Conservation (phyloP, 2,888 invertebrate species). For the Spodoptera picta region DNA sequence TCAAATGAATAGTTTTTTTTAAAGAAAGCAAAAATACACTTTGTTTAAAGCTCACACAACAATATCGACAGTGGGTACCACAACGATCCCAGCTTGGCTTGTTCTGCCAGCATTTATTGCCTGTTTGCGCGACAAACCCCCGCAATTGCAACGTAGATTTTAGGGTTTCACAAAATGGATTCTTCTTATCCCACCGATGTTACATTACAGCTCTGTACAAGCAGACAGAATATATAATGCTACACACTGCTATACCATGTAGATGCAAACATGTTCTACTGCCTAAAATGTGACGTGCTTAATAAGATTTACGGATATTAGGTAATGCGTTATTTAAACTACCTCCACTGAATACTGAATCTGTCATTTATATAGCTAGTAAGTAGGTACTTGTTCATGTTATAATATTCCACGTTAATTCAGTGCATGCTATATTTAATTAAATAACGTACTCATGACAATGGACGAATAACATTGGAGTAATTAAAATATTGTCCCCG, state of each 20-base stretch:
- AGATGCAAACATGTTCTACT: constrained; percentile 55
- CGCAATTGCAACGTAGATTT: constrained; percentile 74
- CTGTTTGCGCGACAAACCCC: constrained; percentile 73
- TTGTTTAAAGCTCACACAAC: constrained; percentile 58
- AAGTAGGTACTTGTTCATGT: too few relatives aligned
- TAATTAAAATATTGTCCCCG: too few relatives aligned
- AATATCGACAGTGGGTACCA: constrained; percentile 66
- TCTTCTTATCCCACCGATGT: constrained; percentile 71
- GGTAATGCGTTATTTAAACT: constrained; percentile 35
- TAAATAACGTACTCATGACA: too few relatives aligned
- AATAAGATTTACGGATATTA: constrained; percentile 57
- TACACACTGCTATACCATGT: constrained; percentile 68
- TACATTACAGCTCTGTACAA: constrained; percentile 61
- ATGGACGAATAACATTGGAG: too few relatives aligned
- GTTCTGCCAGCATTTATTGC: constrained; percentile 73
- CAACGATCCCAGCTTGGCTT: constrained; percentile 68
- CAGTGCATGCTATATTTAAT: too few relatives aligned
- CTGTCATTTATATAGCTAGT: too few relatives aligned
- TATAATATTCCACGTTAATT: too few relatives aligned
- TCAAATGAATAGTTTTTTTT: constrained; percentile 35
- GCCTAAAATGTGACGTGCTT: constrained; percentile 58
- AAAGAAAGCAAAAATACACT: constrained; percentile 53
- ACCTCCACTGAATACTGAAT: background rate
- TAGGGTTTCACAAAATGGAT: constrained; percentile 74
- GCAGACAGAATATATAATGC: constrained; percentile 69